Base-by-base conservation (phyloP, 1,140 invertebrate genomes). In the Cherax quadricarinatus region DNA sequence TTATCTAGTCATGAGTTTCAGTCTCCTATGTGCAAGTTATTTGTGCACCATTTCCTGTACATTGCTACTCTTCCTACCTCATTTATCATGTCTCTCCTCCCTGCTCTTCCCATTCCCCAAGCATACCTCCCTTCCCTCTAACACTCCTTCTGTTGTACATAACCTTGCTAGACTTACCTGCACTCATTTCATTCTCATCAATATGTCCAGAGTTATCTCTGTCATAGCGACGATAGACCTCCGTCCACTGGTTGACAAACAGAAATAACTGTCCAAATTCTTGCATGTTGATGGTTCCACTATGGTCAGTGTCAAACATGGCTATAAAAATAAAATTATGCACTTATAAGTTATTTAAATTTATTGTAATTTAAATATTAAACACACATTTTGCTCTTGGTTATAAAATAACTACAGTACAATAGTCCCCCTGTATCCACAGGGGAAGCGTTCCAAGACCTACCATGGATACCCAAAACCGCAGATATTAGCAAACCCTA, bases 251-350 rank as follows among this genome's bases (percentile, higher is more conserved):
- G 94, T 98, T 98, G 62, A 99, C 97, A 94, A 98, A 99, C 83
- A 97, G 97, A 95, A 97, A 99, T 12, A 99, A 95, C 94, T 97
- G 97, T 94, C 97, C 97, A 95, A 99, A 99, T 95, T 98, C 98
- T 94, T 96, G 96, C 0, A 98, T 87, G 95, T 98, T 97, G 94
- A 99, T 98, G n/a, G 97, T 97, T n/a, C 98, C 98, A 93, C 96
- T 97, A 93, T 97, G 96, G 94, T 98, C 97, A 94, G 96, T 96
- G 95, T 98, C 98, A 96, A 98, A 99, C 97, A 99, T 98, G 90
- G 97, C 97, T 95, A 95, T 93, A 84, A 85, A 92, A 93, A 88
- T 93, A 24, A 66, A 75, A 60, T 10, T 60, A 16, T 41, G 30
- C 30, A 41, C 30, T 41, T 57, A 57, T 57, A 57, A 57, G 14